Evolutionary conservation across 2,113 vertebrate species (phyloP).

Genomic region (Peromyscus californicus): DNA sequence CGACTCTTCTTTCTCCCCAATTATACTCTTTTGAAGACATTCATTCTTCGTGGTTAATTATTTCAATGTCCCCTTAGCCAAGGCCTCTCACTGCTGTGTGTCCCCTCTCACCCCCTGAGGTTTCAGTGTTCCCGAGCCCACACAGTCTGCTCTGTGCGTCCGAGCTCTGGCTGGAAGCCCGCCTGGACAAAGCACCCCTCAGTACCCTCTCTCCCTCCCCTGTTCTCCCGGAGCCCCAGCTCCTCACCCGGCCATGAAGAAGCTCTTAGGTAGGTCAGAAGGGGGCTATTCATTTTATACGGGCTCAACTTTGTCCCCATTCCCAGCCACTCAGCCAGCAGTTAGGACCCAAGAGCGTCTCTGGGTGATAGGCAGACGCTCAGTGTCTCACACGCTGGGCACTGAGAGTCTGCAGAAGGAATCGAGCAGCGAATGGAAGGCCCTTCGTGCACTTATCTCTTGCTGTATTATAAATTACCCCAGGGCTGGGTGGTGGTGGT

Average conservation of each 20-base stretch:
- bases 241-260: neutral
- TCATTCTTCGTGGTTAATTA: constrained; percentile 15
- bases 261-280: constrained; percentile 50
- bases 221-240: neutral
- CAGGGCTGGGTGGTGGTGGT: neutral
- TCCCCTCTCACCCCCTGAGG: neutral
- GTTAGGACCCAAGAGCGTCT: neutral
- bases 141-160: neutral
- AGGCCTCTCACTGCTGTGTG: neutral
- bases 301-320: constrained; percentile 57
- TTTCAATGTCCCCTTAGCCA: constrained; percentile 16
- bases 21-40: constrained; percentile 65
- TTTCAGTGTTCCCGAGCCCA: constrained; percentile 3
- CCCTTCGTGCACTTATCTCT: neutral
- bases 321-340: constrained; percentile 25
- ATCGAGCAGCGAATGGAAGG: neutral
- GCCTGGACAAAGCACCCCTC: constrained; percentile 16
- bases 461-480: neutral
- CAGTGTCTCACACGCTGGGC: neutral
- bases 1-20: constrained; percentile 4
- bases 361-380: neutral
- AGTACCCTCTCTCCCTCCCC: neutral
- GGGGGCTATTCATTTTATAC: constrained; percentile 44
- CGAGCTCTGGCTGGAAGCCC: constrained; percentile 55
- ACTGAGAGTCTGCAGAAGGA: neutral